These are phyloP conservation scores for Diorhabda carinulata DNA, from an alignment of 1,140 invertebrate species.

Conservation along the genomic window DNA sequence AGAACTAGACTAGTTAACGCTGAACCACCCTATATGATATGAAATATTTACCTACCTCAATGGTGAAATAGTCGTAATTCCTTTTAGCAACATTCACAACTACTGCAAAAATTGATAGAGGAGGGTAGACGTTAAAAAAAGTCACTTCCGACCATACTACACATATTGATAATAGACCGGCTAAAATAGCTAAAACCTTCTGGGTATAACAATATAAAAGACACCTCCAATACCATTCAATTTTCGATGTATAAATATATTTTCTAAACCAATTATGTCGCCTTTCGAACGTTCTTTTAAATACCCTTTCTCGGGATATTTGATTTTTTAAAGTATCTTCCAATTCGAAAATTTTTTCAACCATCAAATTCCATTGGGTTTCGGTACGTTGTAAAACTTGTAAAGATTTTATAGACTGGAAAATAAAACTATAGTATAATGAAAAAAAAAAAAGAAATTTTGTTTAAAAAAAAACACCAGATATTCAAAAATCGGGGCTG, in stretches of 20 bases:
- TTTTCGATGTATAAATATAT: slow-evolving; percentile 61
- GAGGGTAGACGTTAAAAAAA: slow-evolving; percentile 89
- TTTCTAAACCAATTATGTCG: slow-evolving; percentile 54
- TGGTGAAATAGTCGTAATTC: slow-evolving; percentile 89
- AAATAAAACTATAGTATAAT: slow-evolving; percentile 19
- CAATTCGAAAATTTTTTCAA: slow-evolving; percentile 74
- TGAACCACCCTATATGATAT: too few relatives aligned
- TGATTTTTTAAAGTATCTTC: slow-evolving; percentile 87
- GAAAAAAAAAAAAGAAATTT: not conserved
- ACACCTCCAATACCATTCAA: slow-evolving; percentile 96
- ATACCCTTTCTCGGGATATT: slow-evolving; percentile 68
- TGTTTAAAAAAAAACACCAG: not conserved
- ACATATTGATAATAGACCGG: slow-evolving; percentile 76
- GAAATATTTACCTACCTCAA: slow-evolving; percentile 71
- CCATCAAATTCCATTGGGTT: slow-evolving; percentile 85
- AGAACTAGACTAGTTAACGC: too few relatives aligned
- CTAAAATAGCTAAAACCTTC: slow-evolving; percentile 67
- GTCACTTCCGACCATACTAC: slow-evolving; percentile 99
- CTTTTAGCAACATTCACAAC: slow-evolving; percentile 78
- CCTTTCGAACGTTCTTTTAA: slow-evolving; percentile 72
- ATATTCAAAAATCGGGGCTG: too few relatives aligned
- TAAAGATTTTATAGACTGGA: slow-evolving; percentile 77
- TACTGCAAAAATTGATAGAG: slow-evolving; percentile 91
- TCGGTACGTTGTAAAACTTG: slow-evolving; percentile 86
- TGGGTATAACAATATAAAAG: slow-evolving; percentile 70